Conservation (phyloP, 2,888 invertebrate species). For the Trypoxylon attenuatum region DNA sequence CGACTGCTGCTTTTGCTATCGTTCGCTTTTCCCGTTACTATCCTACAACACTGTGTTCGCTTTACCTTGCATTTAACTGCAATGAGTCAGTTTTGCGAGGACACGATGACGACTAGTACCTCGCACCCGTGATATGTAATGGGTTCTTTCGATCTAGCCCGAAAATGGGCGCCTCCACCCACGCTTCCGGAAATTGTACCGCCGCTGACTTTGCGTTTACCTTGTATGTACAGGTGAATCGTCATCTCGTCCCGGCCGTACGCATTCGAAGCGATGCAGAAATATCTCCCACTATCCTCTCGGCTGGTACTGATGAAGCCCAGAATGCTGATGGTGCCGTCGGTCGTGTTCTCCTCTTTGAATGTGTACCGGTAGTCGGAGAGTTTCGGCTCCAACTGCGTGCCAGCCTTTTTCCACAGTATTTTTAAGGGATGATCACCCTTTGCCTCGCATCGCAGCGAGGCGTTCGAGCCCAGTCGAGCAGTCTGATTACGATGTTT, state of each 20-base stretch:
- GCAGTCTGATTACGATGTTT: constrained; percentile 77
- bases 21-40: too few species aligned
- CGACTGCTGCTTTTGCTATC: too few species aligned
- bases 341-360: constrained; percentile 70
- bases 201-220: too few species aligned
- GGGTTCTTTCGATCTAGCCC: too few species aligned
- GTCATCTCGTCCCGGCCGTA: constrained; percentile 94
- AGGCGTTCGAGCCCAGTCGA: constrained; percentile 69
- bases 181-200: too few species aligned
- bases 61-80: too few species aligned
- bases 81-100: too few species aligned
- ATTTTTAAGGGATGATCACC: constrained; percentile 93
- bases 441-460: constrained; percentile 88
- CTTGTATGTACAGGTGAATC: constrained; percentile 92
- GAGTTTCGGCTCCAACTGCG: constrained; percentile 67
- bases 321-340: constrained; percentile 88
- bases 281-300: constrained; percentile 91
- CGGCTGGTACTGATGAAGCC: constrained; percentile 89
- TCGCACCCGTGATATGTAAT: too few species aligned
- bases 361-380: constrained; percentile 71
- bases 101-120: too few species aligned
- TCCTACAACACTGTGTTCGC: too few species aligned
- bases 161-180: too few species aligned
- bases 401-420: constrained; percentile 86
- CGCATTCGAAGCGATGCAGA: constrained; percentile 90